Evolutionary conservation across 2,888 invertebrate species (phyloP), one percentile per base, ranked within the genome.

Genomic region (Apotomis betuletana): DNA sequence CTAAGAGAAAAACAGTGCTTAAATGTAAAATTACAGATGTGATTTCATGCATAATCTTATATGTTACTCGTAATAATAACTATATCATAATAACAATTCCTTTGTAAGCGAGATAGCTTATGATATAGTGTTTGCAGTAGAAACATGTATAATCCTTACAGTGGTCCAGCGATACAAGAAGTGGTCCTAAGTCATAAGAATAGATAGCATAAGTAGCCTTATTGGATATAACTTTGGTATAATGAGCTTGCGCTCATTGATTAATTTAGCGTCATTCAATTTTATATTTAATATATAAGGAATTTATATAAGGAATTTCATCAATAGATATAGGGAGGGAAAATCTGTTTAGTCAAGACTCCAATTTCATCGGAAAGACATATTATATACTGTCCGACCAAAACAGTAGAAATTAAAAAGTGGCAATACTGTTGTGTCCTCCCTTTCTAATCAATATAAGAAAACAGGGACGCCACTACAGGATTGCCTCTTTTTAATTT

Each of bases 101-200:
- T 44, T 49, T 13, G 36, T 10, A 15, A 58, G 67, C 58, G 67
- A 67, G 36, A 27, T 49, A 36, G n/a, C 46, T 57, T 64, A 27
- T 55, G 41, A 1, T 57, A n/a, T 57, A 65, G 44, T 54, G 36
- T 54, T 9, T n/a, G 52, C 38, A 51, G 4, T 54, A 49, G 55
- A 64, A 62, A 67, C 49, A 61, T 58, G 38, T 65, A 67, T 36
- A 71, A n/a, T 44, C 55, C 58, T 72, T 67, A 75, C 51, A 79
- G 77, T 81, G 78, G 79, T 81, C 78, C 79, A 67, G 77, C 63
- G 70, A 73, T 74, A 73, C 52, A 54, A 54, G 71, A 72, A 75
- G 76, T 82, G 82, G 82, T 82, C 81, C 81, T 74, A 76, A 75
- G 60, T 78, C 73, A 77, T 82, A 77, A 78, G 75, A 77, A 72